Evolutionary conservation across 2,113 vertebrate species (phyloP).

Genomic region (Antidorcas marsupialis): DNA sequence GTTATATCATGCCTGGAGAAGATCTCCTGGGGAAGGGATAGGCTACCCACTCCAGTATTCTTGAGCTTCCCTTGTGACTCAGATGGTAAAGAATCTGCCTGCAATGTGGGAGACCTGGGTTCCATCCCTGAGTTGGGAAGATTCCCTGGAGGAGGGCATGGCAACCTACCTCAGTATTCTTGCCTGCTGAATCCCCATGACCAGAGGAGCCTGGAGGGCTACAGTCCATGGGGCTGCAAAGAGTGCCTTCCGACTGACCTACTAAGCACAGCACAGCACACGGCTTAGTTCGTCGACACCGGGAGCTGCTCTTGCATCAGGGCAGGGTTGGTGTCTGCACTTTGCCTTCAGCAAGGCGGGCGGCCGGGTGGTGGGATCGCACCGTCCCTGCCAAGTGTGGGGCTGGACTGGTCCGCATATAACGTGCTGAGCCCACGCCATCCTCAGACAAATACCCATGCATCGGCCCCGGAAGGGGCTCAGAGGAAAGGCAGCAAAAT

Average conservation of each 20-base stretch:
- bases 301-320: not conserved
- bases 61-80: not conserved
- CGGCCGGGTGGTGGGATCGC: accelerated
- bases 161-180: not conserved
- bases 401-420: not conserved
- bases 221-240: accelerated
- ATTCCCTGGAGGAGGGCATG: not conserved
- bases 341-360: not conserved
- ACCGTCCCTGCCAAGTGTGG: accelerated
- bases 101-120: not conserved
- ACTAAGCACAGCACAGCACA: not conserved
- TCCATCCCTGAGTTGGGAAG: not conserved
- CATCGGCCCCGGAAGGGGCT: not conserved
- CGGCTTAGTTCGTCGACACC: accelerated
- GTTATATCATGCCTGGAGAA: not conserved
- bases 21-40: not conserved
- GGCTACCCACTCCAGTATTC: not conserved
- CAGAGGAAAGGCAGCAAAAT: accelerated
- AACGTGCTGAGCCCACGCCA: not conserved
- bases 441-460: accelerated
- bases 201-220: not conserved
- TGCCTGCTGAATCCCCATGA: not conserved
- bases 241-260: not conserved
- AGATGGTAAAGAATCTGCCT: not conserved
- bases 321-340: not conserved